Percentiles rank a stretch among this genome's conserved stretches.
Evolutionary conservation across 2,113 vertebrate genomes (phyloP).

Genomic region (Mesitornis unicolor): DNA sequence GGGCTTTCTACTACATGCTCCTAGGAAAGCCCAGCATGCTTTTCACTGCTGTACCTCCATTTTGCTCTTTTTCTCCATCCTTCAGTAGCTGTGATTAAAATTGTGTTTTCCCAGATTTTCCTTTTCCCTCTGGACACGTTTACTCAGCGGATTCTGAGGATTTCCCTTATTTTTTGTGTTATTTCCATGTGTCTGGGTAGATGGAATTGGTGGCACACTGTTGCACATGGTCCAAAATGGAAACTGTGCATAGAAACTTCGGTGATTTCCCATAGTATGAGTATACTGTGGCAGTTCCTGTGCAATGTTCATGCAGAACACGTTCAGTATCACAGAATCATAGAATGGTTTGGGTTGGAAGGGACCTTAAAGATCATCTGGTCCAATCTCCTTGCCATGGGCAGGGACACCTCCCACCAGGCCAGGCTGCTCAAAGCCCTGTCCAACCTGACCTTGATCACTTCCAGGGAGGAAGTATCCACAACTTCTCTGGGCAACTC

Average conservation of each 20-base stretch:
- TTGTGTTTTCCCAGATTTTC: background rate
- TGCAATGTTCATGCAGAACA: accelerated
- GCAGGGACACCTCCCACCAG: no score
- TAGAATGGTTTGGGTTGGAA: no score
- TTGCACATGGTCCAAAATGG: background rate
- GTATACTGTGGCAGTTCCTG: accelerated
- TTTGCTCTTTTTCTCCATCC: background rate
- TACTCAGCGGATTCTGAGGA: background rate
- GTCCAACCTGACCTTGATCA: no score
- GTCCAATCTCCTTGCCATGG: no score
- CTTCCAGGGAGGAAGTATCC: no score
- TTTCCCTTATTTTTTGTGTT: background rate
- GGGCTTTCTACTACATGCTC: background rate
- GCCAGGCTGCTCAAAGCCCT: no score
- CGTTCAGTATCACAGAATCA: accelerated
- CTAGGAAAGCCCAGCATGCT: background rate
- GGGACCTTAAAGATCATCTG: no score
- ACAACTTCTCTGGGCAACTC: no score
- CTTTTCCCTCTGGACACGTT: background rate
- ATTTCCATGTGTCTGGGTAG: background rate
- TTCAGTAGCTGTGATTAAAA: background rate
- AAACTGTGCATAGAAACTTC: background rate
- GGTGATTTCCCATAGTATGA: background rate
- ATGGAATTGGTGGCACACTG: background rate
- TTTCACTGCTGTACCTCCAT: background rate